These are phyloP conservation scores for Drosophila mayaguana DNA, from an alignment of 2,888 invertebrate species.

Conservation along the genomic window DNA sequence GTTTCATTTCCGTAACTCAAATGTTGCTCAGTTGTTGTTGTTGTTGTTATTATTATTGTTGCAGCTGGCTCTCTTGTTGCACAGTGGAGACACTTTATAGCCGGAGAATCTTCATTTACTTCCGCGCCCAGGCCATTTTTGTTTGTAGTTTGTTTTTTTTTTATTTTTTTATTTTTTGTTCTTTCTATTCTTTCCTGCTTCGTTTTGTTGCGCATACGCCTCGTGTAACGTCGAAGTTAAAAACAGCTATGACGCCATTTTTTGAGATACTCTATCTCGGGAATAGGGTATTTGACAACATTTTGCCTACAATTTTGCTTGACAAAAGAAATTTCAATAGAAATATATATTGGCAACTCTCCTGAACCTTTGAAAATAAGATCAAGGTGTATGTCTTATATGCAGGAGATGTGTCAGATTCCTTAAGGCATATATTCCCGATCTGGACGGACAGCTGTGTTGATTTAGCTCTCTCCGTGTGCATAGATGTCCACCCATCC, in stretches of 20 bases:
- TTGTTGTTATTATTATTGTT: slow-evolving; percentile 19
- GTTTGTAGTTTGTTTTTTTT: too few species aligned
- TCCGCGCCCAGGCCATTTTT: slow-evolving; percentile 66
- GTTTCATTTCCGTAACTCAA: slow-evolving; percentile 82
- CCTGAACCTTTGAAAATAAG: too few species aligned
- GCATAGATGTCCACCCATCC: too few species aligned
- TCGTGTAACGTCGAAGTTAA: slow-evolving; percentile 19
- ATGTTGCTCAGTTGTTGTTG: slow-evolving; percentile 42
- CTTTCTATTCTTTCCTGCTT: slow-evolving; percentile 6
- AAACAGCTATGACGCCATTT: background rate
- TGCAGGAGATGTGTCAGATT: too few species aligned
- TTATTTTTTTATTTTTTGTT: slow-evolving; percentile 25
- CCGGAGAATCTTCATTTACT: slow-evolving; percentile 77
- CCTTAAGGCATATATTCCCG: too few species aligned
- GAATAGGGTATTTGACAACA: too few species aligned
- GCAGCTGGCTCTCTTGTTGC: slow-evolving; percentile 28
- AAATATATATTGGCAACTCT: too few species aligned
- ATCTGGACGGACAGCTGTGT: too few species aligned
- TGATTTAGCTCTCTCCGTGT: too few species aligned
- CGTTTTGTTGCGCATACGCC: slow-evolving; percentile 50
- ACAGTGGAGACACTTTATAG: slow-evolving; percentile 69
- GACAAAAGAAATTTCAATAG: too few species aligned
- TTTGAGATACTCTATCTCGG: slow-evolving; percentile 9
- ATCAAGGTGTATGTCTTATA: too few species aligned
- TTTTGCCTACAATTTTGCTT: too few species aligned